Evolutionary conservation across 2,797 vertebrate species (phyloP), one percentile per base, ranked within the genome.

Genomic region (Coregonus ussuriensis): DNA sequence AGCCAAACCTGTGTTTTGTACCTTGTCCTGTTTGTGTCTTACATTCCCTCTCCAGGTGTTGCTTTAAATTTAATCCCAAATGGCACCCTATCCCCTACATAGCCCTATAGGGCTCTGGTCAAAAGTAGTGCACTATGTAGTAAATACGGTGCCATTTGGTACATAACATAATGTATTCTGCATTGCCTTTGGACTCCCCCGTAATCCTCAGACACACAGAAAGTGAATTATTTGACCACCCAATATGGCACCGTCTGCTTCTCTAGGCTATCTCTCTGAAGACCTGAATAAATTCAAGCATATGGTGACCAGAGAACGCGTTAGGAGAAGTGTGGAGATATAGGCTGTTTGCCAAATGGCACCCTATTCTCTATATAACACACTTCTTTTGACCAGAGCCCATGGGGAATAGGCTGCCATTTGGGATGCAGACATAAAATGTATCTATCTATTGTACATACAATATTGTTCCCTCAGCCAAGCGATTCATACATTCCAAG

Each of bases 141-240:
- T 15, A 13, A 63, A 13, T 25, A 1, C 7, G n/a, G 21, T 63
- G 59, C 21, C 59, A 63, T 63, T 63, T 63, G 31, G 66, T 14
- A 35, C 18, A 4, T 37, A 51, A 66, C 80, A 79, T 79, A 84
- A 86, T 84, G 78, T 78, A 78, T 76, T 87, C 71, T 77, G 71
- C 54, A 69, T 75, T 74, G 59, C 59, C 59, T 63, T 63, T 63
- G 21, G 9, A 11, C 59, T 25, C 59, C 6, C 59, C 79, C 72
- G 78, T 77, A 25, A 72, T 77, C 75, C 71, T 29, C 73, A 83
- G 83, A 33, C 52, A 54, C 15, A 79, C 31, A 68, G 31, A 84
- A 79, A 84, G 74, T 86, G 86, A 89, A 89, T 91, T 87, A 89
- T 89, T 87, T 84, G 77, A 74, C 80, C 81, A 85, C 82, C 83